phyloP scores from a whole-genome alignment of 2,113 vertebrate genomes.

The Caloenas nicobarica region DNA sequence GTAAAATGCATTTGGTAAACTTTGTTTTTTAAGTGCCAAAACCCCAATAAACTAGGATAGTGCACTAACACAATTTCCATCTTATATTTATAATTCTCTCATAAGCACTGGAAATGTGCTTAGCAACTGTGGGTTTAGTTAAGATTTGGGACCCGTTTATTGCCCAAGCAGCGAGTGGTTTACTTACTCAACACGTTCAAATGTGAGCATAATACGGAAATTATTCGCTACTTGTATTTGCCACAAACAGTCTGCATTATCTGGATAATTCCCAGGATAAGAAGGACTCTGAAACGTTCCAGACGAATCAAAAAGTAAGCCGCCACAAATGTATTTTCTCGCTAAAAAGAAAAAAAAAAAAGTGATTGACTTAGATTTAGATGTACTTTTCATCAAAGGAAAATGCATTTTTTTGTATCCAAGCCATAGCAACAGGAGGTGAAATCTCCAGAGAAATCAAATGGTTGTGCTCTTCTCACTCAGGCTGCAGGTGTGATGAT shows the following conservation, averaged over 20 bases:
- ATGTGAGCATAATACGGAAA: slow-evolving; percentile 35
- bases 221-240: slow-evolving; percentile 68
- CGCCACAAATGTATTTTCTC: slow-evolving; percentile 45
- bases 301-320: background rate
- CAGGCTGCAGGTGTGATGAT: background rate
- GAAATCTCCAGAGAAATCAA: fast-evolving
- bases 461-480: fast-evolving
- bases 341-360: background rate
- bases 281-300: slow-evolving; percentile 65
- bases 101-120: background rate
- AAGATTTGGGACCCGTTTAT: background rate
- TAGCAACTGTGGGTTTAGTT: background rate
- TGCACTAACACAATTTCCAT: background rate
- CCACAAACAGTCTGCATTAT: slow-evolving; percentile 68
- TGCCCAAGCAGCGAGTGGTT: background rate
- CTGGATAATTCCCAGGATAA: slow-evolving; percentile 54
- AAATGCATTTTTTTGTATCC: background rate
- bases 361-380: background rate
- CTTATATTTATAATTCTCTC: background rate
- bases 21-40: background rate
- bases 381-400: background rate
- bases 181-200: slow-evolving; percentile 67
- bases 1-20: background rate
- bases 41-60: background rate
- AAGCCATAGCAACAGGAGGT: fast-evolving